Evolutionary conservation across 2,888 invertebrate species (phyloP).

Genomic region (Cephus rjabovi): DNA sequence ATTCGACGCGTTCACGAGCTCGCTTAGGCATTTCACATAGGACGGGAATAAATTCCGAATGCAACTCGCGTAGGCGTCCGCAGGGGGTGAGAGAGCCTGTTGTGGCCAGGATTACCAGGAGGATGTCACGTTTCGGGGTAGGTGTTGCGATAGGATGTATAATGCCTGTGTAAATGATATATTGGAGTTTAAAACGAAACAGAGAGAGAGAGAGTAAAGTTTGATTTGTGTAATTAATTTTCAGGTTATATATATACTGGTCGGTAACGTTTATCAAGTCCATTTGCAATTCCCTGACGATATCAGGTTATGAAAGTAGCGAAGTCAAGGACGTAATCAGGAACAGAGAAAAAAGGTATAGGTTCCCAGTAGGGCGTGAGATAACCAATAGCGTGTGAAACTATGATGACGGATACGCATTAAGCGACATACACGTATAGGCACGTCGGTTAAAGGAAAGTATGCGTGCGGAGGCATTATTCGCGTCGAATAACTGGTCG

Average conservation of each 20-base stretch:
- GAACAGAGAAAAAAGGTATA: neutral
- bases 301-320: neutral
- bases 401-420: neutral
- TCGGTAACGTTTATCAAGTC: neutral
- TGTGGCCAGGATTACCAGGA: neutral
- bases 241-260: neutral
- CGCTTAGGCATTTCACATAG: constrained; percentile 45
- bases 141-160: neutral
- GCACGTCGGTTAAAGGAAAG: neutral
- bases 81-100: constrained; percentile 11
- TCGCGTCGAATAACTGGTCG: constrained; percentile 42
- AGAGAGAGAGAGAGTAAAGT: constrained; percentile 4
- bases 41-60: constrained; percentile 38
- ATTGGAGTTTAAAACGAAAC: constrained; percentile 14
- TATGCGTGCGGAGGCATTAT: constrained; percentile 1
- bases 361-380: neutral
- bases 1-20: constrained; percentile 43
- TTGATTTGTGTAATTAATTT: neutral
- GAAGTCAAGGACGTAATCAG: neutral
- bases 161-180: neutral
- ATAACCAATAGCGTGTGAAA: neutral
- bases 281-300: neutral
- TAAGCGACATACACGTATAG: neutral
- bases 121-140: neutral
- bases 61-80: constrained; percentile 21